These are phyloP conservation scores for Tarsius wallacei DNA, from an alignment of 2,797 vertebrate genomes.

Conservation along the genomic window DNA sequence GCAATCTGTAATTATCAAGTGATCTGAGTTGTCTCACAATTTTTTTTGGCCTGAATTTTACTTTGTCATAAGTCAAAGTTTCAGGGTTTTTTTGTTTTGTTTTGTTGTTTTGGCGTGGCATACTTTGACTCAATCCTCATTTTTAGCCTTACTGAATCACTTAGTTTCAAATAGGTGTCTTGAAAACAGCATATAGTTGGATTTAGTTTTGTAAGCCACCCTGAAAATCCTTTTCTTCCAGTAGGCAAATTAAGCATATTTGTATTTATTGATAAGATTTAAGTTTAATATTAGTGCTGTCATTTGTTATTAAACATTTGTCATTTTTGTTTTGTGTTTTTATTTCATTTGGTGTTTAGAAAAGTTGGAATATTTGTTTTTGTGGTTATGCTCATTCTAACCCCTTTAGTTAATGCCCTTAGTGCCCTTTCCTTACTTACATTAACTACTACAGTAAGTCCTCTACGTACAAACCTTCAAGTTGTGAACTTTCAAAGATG, in stretches of 20 bases:
- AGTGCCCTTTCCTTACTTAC: not conserved
- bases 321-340: not conserved
- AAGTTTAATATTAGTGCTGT: not conserved
- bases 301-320: not conserved
- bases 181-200: not conserved
- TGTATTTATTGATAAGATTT: not conserved
- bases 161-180: conserved; percentile 8
- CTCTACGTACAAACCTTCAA: too few relatives aligned
- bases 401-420: not conserved
- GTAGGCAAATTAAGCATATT: not conserved
- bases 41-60: conserved; percentile 44
- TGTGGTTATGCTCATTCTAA: not conserved
- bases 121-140: not conserved
- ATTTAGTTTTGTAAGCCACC: not conserved
- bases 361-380: not conserved
- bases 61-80: not conserved
- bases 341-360: not conserved
- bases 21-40: conserved; percentile 10
- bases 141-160: not conserved
- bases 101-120: not conserved
- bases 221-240: conserved; percentile 38
- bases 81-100: not conserved
- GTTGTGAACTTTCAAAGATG: too few relatives aligned
- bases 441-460: not conserved
- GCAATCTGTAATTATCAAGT: not conserved